Conservation (phyloP, 37 sponge, comb jelly and placozoan genomes). For the Spongilla lacustris region DNA sequence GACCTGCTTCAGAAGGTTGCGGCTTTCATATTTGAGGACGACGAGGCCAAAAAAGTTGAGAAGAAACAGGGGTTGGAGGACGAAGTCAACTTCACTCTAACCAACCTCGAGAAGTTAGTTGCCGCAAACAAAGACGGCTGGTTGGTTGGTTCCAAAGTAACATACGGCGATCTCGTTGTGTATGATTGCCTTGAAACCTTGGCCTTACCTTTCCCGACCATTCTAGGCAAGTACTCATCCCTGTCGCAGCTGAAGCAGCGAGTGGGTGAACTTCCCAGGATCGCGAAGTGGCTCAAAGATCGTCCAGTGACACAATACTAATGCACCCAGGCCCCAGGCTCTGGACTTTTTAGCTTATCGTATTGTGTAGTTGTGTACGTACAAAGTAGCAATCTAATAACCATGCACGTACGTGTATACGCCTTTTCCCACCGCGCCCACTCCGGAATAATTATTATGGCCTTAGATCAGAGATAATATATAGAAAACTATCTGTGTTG, state of each 20-base stretch:
- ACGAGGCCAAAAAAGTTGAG: conserved; percentile 20
- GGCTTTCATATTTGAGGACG: conserved; percentile 17
- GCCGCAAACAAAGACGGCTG: conserved; percentile 9
- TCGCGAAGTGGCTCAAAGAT: conserved; percentile 59
- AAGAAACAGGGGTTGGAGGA: background rate
- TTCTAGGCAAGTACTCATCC: conserved; percentile 20
- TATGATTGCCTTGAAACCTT: background rate
- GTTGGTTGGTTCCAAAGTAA: conserved; percentile 19
- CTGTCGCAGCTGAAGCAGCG: background rate
- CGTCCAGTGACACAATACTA: background rate
- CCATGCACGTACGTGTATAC: no score
- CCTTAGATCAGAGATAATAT: no score
- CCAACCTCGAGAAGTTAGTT: conserved; percentile 10
- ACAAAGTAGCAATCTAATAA: no score
- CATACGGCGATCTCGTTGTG: conserved; percentile 27
- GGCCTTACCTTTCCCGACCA: background rate
- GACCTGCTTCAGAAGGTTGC: conserved; percentile 8
- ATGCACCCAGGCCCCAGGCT: no score
- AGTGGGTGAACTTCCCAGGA: conserved; percentile 31
- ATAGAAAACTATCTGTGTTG: no score
- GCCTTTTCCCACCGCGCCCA: no score
- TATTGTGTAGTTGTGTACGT: no score
- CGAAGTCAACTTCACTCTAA: conserved; percentile 7
- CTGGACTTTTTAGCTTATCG: no score
- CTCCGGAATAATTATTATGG: no score